Percentiles rank a stretch among this genome's conserved stretches.
Conservation (phyloP, 2,113 vertebrate genomes). For the Nesospiza acunhae region DNA sequence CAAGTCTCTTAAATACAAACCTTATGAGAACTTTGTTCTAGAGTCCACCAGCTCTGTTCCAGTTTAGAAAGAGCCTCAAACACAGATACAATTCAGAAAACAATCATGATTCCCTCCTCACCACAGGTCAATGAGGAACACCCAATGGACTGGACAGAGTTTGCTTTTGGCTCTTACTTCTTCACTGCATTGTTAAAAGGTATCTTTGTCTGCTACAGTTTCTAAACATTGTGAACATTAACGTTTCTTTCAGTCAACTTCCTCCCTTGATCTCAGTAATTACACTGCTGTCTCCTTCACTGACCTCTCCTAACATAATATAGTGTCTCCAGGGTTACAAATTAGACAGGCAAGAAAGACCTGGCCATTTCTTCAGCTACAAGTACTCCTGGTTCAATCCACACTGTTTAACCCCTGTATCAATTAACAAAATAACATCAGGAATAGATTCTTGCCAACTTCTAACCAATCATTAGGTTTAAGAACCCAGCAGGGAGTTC, state of each 20-base stretch:
- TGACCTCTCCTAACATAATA: background rate
- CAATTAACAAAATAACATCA: background rate
- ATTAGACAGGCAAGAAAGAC: background rate
- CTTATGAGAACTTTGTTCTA: background rate
- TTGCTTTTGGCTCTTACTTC: background rate
- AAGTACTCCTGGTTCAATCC: background rate
- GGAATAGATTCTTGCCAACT: constrained; percentile 5
- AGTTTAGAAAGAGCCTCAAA: background rate
- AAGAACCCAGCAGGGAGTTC: background rate
- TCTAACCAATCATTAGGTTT: background rate
- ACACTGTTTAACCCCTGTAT: background rate
- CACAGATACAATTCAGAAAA: background rate
- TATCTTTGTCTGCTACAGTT: background rate
- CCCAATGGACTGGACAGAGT: background rate
- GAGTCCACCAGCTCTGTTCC: background rate
- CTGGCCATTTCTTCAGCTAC: background rate
- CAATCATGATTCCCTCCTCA: fast-evolving
- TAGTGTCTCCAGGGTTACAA: background rate
- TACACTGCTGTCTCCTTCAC: background rate
- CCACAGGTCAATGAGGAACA: fast-evolving
- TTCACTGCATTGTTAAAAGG: background rate
- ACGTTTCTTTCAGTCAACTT: background rate
- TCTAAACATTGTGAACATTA: background rate
- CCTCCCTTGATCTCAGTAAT: background rate
- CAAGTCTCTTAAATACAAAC: background rate